A percentile compares a stretch with the other conserved stretches of the same genome.
Conservation (phyloP, 2,113 vertebrate species). For the Sclerurus mexicanus region DNA sequence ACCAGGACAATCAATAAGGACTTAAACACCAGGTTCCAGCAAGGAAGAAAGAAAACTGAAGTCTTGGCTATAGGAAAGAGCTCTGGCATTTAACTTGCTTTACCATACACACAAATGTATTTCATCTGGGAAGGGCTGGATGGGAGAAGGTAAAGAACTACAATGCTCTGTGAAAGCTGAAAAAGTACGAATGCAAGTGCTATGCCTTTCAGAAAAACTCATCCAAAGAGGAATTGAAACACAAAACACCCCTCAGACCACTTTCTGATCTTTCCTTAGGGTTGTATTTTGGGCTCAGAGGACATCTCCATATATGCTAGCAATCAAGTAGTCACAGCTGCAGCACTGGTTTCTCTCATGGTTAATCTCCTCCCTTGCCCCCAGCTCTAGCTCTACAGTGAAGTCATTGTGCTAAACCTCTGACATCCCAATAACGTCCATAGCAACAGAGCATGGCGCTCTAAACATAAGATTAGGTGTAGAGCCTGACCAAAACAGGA, state of each 20-base stretch:
- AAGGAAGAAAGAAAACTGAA: neutral
- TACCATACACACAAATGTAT: neutral
- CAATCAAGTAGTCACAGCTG: neutral
- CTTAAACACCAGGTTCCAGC: conserved; percentile 9
- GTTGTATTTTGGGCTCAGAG: neutral
- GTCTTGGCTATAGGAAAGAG: neutral
- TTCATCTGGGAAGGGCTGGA: neutral
- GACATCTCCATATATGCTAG: neutral
- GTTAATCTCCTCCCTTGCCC: conserved; percentile 9
- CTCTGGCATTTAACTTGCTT: conserved; percentile 1
- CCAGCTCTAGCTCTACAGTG: neutral
- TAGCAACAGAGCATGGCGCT: conserved; percentile 44
- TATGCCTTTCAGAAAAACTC: neutral
- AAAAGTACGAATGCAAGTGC: neutral
- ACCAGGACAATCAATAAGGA: conserved; percentile 44
- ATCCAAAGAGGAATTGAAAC: neutral
- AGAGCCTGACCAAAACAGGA: conserved; percentile 4
- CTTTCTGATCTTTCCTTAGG: neutral
- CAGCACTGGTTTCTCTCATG: neutral
- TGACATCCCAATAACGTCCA: conserved; percentile 47
- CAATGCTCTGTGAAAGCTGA: neutral
- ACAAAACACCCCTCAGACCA: neutral
- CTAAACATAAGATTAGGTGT: conserved; percentile 56
- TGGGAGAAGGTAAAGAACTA: neutral
- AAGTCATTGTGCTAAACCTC: conserved; percentile 14